Evolutionary conservation across 2,113 vertebrate genomes (phyloP).

Genomic region (Copsychus sechellarum): DNA sequence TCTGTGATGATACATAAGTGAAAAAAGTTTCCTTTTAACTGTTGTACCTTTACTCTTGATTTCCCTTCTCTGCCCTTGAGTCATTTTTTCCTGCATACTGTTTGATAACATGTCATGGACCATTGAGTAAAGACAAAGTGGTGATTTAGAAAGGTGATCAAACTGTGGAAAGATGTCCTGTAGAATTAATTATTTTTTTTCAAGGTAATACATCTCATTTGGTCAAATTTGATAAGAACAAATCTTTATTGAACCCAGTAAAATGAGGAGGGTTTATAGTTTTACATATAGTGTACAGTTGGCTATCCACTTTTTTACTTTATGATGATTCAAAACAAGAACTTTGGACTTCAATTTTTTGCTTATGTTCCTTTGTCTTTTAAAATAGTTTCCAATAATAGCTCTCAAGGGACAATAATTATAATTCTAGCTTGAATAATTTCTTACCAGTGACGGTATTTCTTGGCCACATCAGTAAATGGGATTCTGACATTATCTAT

Average conservation of each 20-base stretch:
- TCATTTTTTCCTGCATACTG: constrained; percentile 9
- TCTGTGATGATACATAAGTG: constrained; percentile 1
- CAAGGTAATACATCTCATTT: neutral
- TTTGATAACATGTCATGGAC: constrained; percentile 17
- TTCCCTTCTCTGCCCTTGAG: constrained; percentile 2
- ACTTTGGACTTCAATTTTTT: neutral
- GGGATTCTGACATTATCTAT: neutral
- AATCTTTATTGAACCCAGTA: neutral
- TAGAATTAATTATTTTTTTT: neutral
- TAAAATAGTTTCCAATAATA: neutral
- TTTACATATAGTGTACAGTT: neutral
- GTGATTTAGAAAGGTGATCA: neutral
- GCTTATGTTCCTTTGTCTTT: neutral
- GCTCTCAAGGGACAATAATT: neutral
- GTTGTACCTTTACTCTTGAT: constrained; percentile 16
- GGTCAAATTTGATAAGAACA: neutral
- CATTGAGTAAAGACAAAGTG: constrained; percentile 19
- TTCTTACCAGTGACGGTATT: neutral
- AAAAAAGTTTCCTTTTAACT: constrained; percentile 37
- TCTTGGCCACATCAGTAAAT: neutral
- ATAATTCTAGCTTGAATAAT: neutral
- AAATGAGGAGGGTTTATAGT: neutral
- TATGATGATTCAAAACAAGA: neutral
- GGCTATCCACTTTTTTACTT: neutral
- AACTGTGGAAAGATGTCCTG: neutral